Conservation (phyloP, 2,797 vertebrate genomes). For the Glyptemys insculpta region DNA sequence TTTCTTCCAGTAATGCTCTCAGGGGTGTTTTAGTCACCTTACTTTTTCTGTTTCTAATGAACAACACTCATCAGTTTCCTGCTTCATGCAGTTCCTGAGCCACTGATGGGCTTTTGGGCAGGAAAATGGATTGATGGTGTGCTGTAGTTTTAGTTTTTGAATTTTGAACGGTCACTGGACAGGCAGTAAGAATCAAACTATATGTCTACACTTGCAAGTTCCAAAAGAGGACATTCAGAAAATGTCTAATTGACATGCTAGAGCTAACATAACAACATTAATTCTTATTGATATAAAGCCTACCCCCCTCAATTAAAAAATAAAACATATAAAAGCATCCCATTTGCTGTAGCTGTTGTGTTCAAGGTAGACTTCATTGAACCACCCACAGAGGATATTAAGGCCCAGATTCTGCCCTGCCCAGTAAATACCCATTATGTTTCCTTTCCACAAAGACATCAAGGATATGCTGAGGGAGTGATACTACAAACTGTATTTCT, state of each 20-base stretch:
- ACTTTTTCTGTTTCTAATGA: fast-evolving
- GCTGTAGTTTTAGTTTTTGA: background rate
- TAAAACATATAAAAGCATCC: no score
- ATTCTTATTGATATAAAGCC: no score
- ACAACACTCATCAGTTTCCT: background rate
- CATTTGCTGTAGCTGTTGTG: no score
- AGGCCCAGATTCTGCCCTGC: background rate
- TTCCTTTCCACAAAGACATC: background rate
- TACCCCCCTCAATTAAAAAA: no score
- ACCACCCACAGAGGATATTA: background rate
- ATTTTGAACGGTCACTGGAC: background rate
- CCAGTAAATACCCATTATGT: background rate
- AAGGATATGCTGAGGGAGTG: fast-evolving
- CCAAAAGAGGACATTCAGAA: no score
- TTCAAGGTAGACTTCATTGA: no score
- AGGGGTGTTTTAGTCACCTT: background rate
- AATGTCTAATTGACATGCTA: no score
- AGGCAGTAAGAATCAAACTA: background rate
- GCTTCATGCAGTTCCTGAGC: background rate
- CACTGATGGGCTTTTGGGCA: no score
- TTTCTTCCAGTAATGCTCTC: background rate
- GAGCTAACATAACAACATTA: no score
- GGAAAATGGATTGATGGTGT: background rate
- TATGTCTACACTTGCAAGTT: background rate
- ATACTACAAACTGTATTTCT: fast-evolving